Evolutionary conservation across 2,797 vertebrate genomes (phyloP), one percentile per base, ranked within the genome.

Genomic region (Halcyon chelicuti): DNA sequence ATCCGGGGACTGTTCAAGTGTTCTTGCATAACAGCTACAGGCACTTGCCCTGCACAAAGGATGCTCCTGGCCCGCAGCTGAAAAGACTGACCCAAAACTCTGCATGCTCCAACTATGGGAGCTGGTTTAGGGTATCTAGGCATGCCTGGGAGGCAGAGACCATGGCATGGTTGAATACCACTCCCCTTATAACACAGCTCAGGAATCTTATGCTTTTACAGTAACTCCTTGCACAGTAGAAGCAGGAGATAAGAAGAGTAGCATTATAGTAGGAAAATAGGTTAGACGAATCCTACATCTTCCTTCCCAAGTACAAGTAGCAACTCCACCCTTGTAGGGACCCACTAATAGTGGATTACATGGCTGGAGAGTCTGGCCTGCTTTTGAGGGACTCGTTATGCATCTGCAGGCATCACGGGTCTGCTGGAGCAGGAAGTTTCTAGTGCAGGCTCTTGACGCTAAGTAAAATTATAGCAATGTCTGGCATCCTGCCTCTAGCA

Each of bases 401-500:
- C 51, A 49, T 33, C 88, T 66, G n/a, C 10, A 31, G 54, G 57
- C 58, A 71, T 20, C 57, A 14, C 39, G 68, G 70, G 22, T 60
- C 77, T 8, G 12, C 77, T 46, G 86, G 70, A 72, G 28, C 68
- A 71, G 71, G 86, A 46, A 35, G 79, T 67, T 90, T 74, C 58
- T 7, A 77, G 55, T 35, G 40, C 40, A 16, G 5, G 14, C 47
- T 78, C 73, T 72, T 37, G 60, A 52, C 42, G 76, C 71, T 77
- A 57, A 76, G 46, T 42, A 52, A 92, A 95, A 85, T 39, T 35
- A 35, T 47, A 90, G 78, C 74, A 82, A 68, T 0, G 3, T 33
- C 90, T 94, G 93, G 93, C 93, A 85, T 65, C 54, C 52, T 92
- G 95, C 88, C 91, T 88, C 77, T 21, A 95, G 93, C 93, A 79